These are phyloP conservation scores for Drosophila multiciliata DNA, from an alignment of 2,888 invertebrate species.

Conservation along the genomic window DNA sequence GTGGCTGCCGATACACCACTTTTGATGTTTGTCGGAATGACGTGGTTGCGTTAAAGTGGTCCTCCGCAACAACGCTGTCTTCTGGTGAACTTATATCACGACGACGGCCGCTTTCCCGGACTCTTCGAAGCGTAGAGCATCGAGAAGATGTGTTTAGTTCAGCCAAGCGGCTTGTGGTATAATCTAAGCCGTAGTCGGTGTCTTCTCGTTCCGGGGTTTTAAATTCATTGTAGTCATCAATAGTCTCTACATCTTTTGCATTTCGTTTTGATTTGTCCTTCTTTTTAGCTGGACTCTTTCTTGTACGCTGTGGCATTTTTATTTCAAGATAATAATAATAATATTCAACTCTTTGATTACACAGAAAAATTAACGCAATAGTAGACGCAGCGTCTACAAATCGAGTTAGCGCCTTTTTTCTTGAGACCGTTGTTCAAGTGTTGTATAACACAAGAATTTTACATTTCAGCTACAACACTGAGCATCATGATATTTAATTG, in stretches of 20 bases:
- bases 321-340: background rate
- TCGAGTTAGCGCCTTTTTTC: slow-evolving; percentile 15
- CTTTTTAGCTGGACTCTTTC: background rate
- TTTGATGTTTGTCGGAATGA: background rate
- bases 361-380: background rate
- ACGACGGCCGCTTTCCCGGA: background rate
- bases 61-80: slow-evolving; percentile 27
- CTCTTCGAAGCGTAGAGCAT: slow-evolving; percentile 52
- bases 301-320: slow-evolving; percentile 25
- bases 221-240: slow-evolving; percentile 32
- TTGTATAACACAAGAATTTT: background rate
- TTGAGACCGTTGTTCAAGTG: background rate
- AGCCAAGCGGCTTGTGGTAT: slow-evolving; percentile 45
- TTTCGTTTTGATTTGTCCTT: slow-evolving; percentile 1
- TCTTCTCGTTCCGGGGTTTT: slow-evolving; percentile 24
- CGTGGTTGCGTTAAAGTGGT: slow-evolving; percentile 10
- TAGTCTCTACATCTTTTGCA: background rate
- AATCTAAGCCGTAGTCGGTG: slow-evolving; percentile 66
- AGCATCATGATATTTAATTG: background rate
- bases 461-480: background rate
- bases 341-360: background rate
- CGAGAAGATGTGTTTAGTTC: slow-evolving; percentile 22
- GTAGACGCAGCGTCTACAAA: background rate
- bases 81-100: background rate
- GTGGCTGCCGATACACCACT: background rate